Evolutionary conservation across 30 jellyfish, hydroid and myxozoan species (phyloP), one percentile per base, ranked within the genome.

Genomic region (Sanderia malayensis): DNA sequence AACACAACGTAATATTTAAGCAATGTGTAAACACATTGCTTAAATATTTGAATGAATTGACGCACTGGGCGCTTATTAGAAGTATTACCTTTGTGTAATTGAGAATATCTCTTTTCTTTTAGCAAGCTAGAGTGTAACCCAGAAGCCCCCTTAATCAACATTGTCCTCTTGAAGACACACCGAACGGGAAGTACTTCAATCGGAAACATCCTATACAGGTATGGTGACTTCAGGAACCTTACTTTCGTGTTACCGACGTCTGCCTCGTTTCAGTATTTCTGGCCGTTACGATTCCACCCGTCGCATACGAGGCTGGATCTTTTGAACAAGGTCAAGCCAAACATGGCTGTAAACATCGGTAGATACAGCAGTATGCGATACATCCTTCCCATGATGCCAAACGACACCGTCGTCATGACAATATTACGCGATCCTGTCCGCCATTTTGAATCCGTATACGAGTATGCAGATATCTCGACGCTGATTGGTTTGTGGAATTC

Each of bases 271-370:
- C 94, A 95, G 73, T 84, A 84, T 53, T 92, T 45, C 64, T 92
- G 98, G 98, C 98, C 98, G 22, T 55, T 83, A 83, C 65, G 98
- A 63, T 92, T 92, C 55, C 98, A 92, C 32, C 62, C 87, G 67
- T 84, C 94, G 28, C 93, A 92, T 62, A 81, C 92, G 15, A 77
- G 87, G 70, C 66, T 73, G 27, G 86, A 95, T 27, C 41, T 92
- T 60, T 66, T 92, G 44, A 84, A 92, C 79, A 94, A 87, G 24
- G 86, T 79, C 31, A 62, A 64, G 62, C 98, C 98, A 3, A 84
- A 92, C 49, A 84, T 92, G 65, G 82, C 80, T 1, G 66, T 83
- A 47, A 88, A 88, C 80, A 82, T 75, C 31, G 97, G 95, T 27
- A 75, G 97, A 22, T 81, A 73, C 63, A 76, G 45, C 73, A 65